Evolutionary conservation across 2,797 vertebrate species (phyloP).

Genomic region (Etheostoma perlongum): DNA sequence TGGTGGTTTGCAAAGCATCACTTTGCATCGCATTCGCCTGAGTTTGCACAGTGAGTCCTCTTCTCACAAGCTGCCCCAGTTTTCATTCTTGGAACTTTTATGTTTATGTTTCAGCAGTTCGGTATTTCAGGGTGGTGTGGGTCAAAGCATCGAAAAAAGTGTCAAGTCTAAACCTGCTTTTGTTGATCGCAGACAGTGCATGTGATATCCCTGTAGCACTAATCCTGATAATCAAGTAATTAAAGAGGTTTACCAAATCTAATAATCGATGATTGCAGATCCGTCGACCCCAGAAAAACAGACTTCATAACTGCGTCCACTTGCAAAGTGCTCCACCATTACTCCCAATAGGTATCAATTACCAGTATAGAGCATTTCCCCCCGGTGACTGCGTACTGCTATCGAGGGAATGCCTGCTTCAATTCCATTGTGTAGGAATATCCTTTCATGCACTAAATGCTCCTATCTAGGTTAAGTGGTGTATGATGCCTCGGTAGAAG

Average conservation of each 20-base stretch:
- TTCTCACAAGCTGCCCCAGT: constrained; percentile 32
- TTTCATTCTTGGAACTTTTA: constrained; percentile 32
- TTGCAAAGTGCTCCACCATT: constrained; percentile 10
- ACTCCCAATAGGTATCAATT: constrained; percentile 55
- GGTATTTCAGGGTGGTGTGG: constrained; percentile 24
- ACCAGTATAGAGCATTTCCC: constrained; percentile 54
- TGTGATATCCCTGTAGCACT: neutral
- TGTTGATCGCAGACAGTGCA: neutral
- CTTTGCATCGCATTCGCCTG: neutral
- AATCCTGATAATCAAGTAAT: neutral
- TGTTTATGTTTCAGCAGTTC: neutral
- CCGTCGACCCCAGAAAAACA: neutral
- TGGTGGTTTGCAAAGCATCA: constrained; percentile 38
- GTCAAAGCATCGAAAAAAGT: neutral
- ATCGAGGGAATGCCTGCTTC: constrained; percentile 72
- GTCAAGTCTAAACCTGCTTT: neutral
- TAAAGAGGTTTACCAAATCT: neutral
- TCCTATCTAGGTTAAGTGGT: constrained; percentile 76
- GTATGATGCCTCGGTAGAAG: constrained; percentile 60
- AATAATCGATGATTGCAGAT: neutral
- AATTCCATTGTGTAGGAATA: constrained; percentile 57
- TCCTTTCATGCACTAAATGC: constrained; percentile 70
- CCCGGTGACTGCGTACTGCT: constrained; percentile 38
- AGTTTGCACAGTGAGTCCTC: constrained; percentile 17
- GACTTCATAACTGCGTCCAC: neutral